Conservation (phyloP, 2,113 vertebrate genomes). For the Lycocorax pyrrhopterus region DNA sequence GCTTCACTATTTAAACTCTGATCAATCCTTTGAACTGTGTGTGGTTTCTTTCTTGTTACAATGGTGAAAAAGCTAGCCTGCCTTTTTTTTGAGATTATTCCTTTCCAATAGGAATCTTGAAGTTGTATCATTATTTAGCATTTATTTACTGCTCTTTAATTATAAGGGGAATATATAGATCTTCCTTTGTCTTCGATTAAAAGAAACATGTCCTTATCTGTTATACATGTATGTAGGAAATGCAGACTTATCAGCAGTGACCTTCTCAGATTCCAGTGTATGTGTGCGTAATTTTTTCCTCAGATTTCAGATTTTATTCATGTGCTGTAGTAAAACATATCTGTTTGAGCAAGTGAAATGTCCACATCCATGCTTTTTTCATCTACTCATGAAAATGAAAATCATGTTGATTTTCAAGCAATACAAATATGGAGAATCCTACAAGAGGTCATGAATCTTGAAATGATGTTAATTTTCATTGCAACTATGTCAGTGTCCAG, state of each 20-base stretch:
- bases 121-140: background rate
- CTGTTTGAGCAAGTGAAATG: background rate
- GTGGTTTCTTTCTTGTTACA: background rate
- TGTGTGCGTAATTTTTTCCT: background rate
- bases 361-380: background rate
- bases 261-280: background rate
- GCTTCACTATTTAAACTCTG: background rate
- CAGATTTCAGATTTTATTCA: background rate
- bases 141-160: background rate
- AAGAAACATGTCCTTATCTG: background rate
- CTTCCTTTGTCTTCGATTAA: background rate
- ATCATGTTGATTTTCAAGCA: background rate
- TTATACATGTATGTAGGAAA: background rate
- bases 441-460: background rate
- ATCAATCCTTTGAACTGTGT: background rate
- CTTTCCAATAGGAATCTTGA: background rate
- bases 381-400: background rate
- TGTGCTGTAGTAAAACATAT: background rate
- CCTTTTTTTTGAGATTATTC: background rate
- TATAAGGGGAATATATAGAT: background rate
- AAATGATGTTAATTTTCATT: background rate
- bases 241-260: background rate
- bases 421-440: background rate
- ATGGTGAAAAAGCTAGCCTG: background rate
- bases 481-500: background rate